Conservation (phyloP, 2,888 invertebrate genomes). For the Cristatella mucedo region DNA sequence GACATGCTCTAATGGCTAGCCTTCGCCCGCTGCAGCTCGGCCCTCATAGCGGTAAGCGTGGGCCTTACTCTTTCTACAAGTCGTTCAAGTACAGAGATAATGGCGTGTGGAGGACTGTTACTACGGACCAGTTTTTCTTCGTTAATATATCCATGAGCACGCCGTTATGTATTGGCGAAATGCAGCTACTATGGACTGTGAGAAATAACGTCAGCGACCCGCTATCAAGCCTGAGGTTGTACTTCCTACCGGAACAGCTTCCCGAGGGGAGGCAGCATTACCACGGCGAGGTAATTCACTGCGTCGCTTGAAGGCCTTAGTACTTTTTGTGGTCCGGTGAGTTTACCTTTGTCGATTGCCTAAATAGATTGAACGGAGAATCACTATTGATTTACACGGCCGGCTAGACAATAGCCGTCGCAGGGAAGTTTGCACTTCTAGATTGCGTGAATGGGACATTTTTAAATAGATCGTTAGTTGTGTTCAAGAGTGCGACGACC, state of each 20-base stretch:
- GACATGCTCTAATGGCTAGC: too few relatives aligned
- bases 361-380: too few relatives aligned
- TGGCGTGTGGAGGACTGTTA: slow-evolving; percentile 45
- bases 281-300: slow-evolving; percentile 76
- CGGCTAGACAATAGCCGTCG: too few relatives aligned
- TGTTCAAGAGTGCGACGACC: too few relatives aligned
- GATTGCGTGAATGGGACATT: too few relatives aligned
- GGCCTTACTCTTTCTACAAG: slow-evolving; percentile 77
- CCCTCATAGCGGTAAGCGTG: slow-evolving; percentile 68
- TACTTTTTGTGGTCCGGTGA: too few relatives aligned
- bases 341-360: too few relatives aligned
- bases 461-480: too few relatives aligned
- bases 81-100: slow-evolving; percentile 52
- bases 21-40: slow-evolving; percentile 71
- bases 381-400: too few relatives aligned
- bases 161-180: slow-evolving; percentile 66
- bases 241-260: slow-evolving; percentile 80
- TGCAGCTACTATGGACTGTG: slow-evolving; percentile 76
- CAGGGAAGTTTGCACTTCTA: too few relatives aligned
- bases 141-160: slow-evolving; percentile 74
- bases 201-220: slow-evolving; percentile 61
- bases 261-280: slow-evolving; percentile 55
- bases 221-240: slow-evolving; percentile 64
- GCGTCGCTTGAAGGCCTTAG: too few relatives aligned
- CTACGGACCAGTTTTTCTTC: slow-evolving; percentile 73